Percentiles rank a stretch among this genome's conserved stretches.
Evolutionary conservation across 2,797 vertebrate species (phyloP).

Genomic region (Melopsittacus undulatus): DNA sequence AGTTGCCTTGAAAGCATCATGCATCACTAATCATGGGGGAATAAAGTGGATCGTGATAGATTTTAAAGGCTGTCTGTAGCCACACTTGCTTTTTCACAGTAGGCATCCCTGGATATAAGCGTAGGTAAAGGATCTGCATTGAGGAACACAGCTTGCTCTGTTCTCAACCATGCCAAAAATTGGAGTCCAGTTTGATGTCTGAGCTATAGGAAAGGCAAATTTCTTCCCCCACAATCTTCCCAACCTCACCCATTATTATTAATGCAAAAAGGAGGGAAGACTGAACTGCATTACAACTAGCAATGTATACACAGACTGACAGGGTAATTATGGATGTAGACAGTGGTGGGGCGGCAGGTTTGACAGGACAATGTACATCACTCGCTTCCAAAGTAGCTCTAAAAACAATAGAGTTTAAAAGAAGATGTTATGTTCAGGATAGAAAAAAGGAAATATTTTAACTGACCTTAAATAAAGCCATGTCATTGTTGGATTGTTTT

Average conservation of each 20-base stretch:
- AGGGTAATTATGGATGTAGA: not conserved
- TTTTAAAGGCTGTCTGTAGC: not conserved
- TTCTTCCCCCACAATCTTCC: not conserved
- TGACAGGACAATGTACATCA: conserved; percentile 14
- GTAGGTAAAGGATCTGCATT: not conserved
- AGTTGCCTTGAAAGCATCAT: not conserved
- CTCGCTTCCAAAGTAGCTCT: not conserved
- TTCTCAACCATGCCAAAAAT: not conserved
- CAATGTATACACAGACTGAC: not conserved
- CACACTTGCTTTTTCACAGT: not conserved
- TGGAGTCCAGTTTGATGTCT: not conserved
- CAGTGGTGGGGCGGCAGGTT: not conserved
- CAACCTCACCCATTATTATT: not conserved
- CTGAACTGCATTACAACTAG: not conserved
- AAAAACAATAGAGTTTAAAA: conserved; percentile 3
- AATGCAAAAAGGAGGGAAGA: not conserved
- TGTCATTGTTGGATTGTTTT: not conserved
- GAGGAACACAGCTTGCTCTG: not conserved
- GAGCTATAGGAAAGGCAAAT: not conserved
- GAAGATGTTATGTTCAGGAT: not conserved
- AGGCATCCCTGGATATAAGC: not conserved
- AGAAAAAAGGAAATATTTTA: not conserved
- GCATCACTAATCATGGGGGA: not conserved
- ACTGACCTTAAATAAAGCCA: not conserved
- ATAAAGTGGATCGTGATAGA: not conserved